Evolutionary conservation across 2,888 invertebrate species (phyloP), one percentile per base, ranked within the genome.

Genomic region (Dynastes hyllus): DNA sequence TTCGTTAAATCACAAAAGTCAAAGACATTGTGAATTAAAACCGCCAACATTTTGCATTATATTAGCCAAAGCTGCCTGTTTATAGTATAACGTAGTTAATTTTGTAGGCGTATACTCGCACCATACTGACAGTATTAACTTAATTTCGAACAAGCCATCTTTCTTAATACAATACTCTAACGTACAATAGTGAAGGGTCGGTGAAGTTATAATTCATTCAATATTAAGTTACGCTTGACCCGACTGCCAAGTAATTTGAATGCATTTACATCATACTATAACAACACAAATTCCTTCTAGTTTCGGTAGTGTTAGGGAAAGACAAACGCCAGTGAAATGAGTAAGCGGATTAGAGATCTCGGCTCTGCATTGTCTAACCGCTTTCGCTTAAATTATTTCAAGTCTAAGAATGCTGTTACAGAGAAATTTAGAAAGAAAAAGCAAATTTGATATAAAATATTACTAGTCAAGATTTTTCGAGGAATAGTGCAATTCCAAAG

Each of bases 151-250:
- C 29, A 70, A 53, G 70, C 29, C 27, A 32, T 70, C 51, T 53
- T 53, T 53, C 51, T 53, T 29, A 70, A 32, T 53, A 50, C 29
- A 22, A 32, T 51, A 11, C 50, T 50, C 6, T 27, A 40, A 13
- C 70, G 13, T 27, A 29, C 45, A 45, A 45, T 45, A 9, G 9
- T 45, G 45, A 70, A 53, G 51, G 53, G 53, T 13, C 11, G 40
- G 53, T 27, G 29, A 70, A 51, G 70, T 70, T 50, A 70, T 51
- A 70, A 70, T 53, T 70, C 51, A 70, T 53, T 70, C 70, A 29
- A 51, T 51, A 70, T 70, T 27, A 70, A 53, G 51, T 70, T 70
- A 70, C 70, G 53, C 27, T 29, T 51, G 29, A 51, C 70, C 51
- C 29, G 53, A 29, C 53, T 70, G 40, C 53, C 27, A 53, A 53